phyloP scores from a whole-genome alignment of 2,888 invertebrate species.

The Euspilapteryx auroguttella region DNA sequence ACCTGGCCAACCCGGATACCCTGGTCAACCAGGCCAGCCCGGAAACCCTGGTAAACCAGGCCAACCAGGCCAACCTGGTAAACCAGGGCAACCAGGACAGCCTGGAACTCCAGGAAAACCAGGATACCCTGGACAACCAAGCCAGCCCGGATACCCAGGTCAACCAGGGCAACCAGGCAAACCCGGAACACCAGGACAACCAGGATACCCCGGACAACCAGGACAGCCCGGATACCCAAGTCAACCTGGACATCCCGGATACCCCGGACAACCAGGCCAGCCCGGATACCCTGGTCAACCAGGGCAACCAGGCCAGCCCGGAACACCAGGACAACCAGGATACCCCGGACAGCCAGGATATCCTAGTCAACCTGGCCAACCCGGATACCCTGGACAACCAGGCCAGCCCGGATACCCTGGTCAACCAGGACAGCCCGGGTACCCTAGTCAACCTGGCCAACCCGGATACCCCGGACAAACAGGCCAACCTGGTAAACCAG shows the following conservation, averaged over 20 bases:
- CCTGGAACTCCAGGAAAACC: conserved; percentile 42
- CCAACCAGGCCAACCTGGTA: conserved; percentile 25
- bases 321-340: conserved; percentile 6
- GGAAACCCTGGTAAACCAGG: conserved; percentile 14
- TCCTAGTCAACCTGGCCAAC: conserved; percentile 3
- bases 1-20: conserved; percentile 7
- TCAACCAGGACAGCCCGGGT: not conserved
- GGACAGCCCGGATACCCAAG: conserved; percentile 16
- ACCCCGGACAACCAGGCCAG: conserved; percentile 10
- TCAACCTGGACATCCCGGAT: conserved; percentile 12
- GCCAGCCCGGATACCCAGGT: conserved; percentile 16
- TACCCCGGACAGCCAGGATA: conserved; percentile 8
- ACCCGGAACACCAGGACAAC: conserved; percentile 11
- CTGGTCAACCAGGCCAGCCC: conserved; percentile 14
- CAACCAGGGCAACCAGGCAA: conserved; percentile 16
- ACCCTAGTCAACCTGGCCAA: conserved; percentile 1
- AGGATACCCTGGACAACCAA: conserved; percentile 14
- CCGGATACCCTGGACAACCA: conserved; percentile 7
- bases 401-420: conserved; percentile 12
- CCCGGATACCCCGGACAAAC: conserved; percentile 4
- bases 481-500: conserved; percentile 1
- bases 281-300: conserved; percentile 7
- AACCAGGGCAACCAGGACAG: conserved; percentile 21
- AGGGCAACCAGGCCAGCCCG: conserved; percentile 10
- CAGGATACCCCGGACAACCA: conserved; percentile 9